These are phyloP conservation scores for Silurus meridionalis DNA, from an alignment of 2,113 vertebrate species.

Conservation along the genomic window DNA sequence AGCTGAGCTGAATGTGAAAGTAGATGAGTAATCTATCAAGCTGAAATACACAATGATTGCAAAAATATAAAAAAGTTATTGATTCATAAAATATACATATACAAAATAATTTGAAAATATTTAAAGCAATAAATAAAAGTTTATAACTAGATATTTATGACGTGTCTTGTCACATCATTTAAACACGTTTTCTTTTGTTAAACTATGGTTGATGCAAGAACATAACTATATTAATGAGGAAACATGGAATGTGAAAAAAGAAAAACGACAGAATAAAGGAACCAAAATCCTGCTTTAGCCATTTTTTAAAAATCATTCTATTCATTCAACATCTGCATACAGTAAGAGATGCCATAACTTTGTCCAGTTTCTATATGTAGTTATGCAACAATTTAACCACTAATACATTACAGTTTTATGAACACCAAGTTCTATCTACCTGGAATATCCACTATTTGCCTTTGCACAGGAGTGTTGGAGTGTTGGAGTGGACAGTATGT, in stretches of 20 bases:
- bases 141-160: not conserved
- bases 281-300: not conserved
- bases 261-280: not conserved
- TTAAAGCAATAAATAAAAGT: not conserved
- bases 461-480: too few species aligned
- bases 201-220: not conserved
- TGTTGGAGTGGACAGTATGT: conserved; percentile 13
- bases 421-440: not conserved
- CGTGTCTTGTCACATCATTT: not conserved
- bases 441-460: not conserved
- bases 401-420: not conserved
- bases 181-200: not conserved
- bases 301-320: not conserved
- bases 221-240: not conserved
- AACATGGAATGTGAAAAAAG: not conserved
- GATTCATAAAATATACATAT: not conserved
- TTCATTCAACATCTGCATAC: not conserved
- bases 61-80: not conserved
- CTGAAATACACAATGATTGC: not conserved
- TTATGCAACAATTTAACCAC: not conserved
- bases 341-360: not conserved
- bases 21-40: not conserved
- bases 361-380: not conserved
- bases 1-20: not conserved
- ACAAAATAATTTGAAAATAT: not conserved